These are phyloP conservation scores for Girardia tigrina DNA, from an alignment of 2,888 invertebrate species.

Conservation along the genomic window DNA sequence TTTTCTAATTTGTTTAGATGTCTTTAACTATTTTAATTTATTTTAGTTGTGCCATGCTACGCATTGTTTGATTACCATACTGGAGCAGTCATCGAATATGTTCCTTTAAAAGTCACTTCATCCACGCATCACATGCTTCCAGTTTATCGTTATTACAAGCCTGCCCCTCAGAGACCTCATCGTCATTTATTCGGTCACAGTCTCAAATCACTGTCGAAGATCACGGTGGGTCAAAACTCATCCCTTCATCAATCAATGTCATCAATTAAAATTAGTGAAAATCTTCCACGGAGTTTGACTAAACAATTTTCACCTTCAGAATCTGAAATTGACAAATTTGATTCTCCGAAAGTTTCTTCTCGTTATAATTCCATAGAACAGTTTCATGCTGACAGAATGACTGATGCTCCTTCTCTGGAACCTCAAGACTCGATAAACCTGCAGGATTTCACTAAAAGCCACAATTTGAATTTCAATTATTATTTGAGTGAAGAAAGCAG, in stretches of 20 bases:
- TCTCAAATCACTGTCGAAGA: background rate
- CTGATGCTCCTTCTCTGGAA: background rate
- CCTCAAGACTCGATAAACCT: background rate
- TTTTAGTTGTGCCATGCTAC: constrained; percentile 35
- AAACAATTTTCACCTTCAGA: constrained; percentile 11
- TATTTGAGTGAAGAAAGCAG: constrained; percentile 15
- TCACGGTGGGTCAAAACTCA: background rate
- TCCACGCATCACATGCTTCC: background rate
- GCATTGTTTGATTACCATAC: constrained; percentile 32
- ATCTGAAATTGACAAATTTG: background rate
- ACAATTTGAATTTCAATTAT: constrained; percentile 4
- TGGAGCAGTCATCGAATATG: constrained; percentile 35
- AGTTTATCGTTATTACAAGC: constrained; percentile 30
- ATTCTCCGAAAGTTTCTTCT: background rate
- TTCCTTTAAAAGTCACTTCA: background rate
- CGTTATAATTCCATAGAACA: background rate
- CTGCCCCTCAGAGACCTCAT: background rate
- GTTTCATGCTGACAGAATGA: background rate
- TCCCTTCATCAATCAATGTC: background rate
- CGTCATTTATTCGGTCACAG: background rate
- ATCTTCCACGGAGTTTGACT: background rate
- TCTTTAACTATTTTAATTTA: too few relatives aligned
- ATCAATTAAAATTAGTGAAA: background rate
- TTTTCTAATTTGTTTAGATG: too few relatives aligned
- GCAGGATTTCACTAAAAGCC: background rate